Conservation (phyloP, 2,113 vertebrate species). For the Erythrocercus mccallii region DNA sequence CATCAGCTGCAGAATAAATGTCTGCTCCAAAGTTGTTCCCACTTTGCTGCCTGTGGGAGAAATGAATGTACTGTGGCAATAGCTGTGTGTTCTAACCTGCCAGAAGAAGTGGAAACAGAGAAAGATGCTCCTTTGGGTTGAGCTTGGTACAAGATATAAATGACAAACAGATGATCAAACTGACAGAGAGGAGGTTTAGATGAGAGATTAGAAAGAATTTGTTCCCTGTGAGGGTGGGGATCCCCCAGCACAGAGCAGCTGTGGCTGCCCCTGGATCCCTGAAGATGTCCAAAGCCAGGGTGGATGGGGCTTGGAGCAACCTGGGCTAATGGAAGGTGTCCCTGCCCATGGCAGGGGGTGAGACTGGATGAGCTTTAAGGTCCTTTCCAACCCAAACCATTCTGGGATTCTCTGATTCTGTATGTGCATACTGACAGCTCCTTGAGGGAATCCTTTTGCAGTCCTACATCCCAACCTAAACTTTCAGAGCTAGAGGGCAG, state of each 20-base stretch:
- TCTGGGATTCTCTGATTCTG: not conserved
- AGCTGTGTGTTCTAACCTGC: not conserved
- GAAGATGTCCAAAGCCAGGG: fast-evolving
- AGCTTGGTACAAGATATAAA: not conserved
- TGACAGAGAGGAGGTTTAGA: not conserved
- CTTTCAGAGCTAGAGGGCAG: not conserved
- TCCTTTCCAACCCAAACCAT: not conserved
- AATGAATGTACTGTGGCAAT: not conserved
- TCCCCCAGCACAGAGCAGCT: not conserved
- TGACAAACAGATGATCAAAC: not conserved
- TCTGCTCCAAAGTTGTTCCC: not conserved
- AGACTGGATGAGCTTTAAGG: not conserved
- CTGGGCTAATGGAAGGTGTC: not conserved
- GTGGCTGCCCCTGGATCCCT: not conserved
- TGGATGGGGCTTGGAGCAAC: fast-evolving
- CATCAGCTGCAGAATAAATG: not conserved
- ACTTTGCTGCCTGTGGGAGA: not conserved
- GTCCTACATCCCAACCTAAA: not conserved
- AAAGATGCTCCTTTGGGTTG: not conserved
- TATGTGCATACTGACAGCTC: not conserved
- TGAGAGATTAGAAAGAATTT: not conserved
- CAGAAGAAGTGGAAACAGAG: not conserved
- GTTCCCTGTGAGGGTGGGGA: not conserved
- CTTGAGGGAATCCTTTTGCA: not conserved
- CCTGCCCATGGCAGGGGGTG: not conserved